Conservation (phyloP, 1,140 invertebrate genomes). For the Drosophila willistoni region DNA sequence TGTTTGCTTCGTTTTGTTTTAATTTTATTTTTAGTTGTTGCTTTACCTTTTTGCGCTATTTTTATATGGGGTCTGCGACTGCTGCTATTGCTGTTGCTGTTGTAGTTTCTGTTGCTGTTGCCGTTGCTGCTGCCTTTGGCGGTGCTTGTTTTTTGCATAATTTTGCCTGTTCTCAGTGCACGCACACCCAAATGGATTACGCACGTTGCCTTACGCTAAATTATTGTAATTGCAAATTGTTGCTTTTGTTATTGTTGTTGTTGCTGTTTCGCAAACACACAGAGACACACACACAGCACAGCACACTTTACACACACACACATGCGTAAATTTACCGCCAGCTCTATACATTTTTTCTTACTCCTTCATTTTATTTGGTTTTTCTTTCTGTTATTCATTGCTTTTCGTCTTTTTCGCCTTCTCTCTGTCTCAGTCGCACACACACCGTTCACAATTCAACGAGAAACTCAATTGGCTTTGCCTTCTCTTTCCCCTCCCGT, state of each 20-base stretch:
- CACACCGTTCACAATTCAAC: constrained; percentile 33
- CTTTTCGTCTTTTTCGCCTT: constrained; percentile 24
- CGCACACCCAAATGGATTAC: constrained; percentile 35
- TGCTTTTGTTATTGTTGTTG: constrained; percentile 35
- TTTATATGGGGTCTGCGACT: constrained; percentile 56
- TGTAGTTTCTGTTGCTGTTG: constrained; percentile 18
- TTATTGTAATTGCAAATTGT: constrained; percentile 35
- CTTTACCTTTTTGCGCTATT: constrained; percentile 67
- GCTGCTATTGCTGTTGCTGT: constrained; percentile 57
- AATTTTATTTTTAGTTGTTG: constrained; percentile 48
- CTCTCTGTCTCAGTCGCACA: constrained; percentile 35
- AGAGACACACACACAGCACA: constrained; percentile 11
- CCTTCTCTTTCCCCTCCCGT: constrained; percentile 28
- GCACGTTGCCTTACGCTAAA: constrained; percentile 42
- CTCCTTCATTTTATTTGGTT: constrained; percentile 48
- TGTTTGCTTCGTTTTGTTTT: constrained; percentile 35
- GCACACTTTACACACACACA: constrained; percentile 9
- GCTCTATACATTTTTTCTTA: constrained; percentile 29
- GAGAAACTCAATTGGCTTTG: constrained; percentile 8
- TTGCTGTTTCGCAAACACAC: constrained; percentile 8
- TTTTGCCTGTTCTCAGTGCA: constrained; percentile 34
- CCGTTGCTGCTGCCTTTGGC: constrained; percentile 32
- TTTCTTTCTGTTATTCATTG: constrained; percentile 39
- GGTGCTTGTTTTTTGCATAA: constrained; percentile 72
- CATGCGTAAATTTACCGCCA: constrained; percentile 48